A percentile compares a stretch with the other conserved stretches of the same genome.
phyloP scores from a whole-genome alignment of 2,113 vertebrate genomes.

The Galbula dea region DNA sequence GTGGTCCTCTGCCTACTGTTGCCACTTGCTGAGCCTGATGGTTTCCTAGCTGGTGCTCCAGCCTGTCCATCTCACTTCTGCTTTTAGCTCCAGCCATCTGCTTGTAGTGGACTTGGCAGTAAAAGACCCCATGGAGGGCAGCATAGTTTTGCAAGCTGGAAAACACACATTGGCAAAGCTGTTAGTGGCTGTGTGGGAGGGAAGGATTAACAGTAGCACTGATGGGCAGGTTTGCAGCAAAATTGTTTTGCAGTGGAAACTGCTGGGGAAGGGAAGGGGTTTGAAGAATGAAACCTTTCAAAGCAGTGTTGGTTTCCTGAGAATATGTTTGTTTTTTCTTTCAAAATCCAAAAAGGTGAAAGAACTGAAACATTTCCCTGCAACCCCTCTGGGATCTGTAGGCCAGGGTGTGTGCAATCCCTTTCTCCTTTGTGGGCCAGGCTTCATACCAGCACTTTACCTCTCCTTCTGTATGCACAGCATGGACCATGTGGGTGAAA shows the following conservation, averaged over 20 bases:
- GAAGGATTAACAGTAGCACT: neutral
- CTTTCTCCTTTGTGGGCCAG: neutral
- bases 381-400: neutral
- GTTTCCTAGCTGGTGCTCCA: neutral
- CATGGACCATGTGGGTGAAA: neutral
- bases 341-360: neutral
- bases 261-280: neutral
- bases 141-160: conserved; percentile 62
- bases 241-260: neutral
- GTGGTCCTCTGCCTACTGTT: neutral
- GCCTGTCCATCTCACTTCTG: neutral
- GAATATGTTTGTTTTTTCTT: conserved; percentile 19
- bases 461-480: neutral
- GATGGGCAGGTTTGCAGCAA: neutral
- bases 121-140: conserved; percentile 31
- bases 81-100: neutral
- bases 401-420: neutral
- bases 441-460: neutral
- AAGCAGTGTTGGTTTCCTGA: neutral
- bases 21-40: neutral
- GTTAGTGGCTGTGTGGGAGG: neutral
- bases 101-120: conserved; percentile 58
- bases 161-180: conserved; percentile 30
- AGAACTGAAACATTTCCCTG: conserved; percentile 3
- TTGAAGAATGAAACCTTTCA: conserved; percentile 39